Evolutionary conservation across 2,113 vertebrate species (phyloP).

Genomic region (Picathartes gymnocephalus): DNA sequence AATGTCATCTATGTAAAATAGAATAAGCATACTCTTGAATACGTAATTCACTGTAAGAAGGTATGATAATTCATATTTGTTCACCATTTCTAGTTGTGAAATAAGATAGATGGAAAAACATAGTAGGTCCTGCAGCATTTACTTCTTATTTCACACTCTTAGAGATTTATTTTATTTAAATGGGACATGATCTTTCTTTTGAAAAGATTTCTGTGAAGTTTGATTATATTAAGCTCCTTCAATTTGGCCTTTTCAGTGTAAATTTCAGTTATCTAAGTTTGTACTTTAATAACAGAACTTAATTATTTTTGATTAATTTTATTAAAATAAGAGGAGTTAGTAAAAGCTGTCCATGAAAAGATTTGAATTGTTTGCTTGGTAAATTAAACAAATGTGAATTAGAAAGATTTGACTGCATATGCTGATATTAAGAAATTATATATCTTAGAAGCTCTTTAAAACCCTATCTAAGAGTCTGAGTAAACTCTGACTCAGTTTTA

Average conservation of each 20-base stretch:
- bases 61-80: neutral
- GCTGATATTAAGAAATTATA: neutral
- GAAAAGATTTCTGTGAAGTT: neutral
- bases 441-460: neutral
- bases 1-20: neutral
- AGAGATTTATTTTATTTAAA: neutral
- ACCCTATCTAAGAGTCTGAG: neutral
- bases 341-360: neutral
- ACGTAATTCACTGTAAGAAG: neutral
- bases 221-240: neutral
- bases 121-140: neutral
- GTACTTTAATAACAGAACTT: neutral
- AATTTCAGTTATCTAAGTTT: neutral
- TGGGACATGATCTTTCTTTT: neutral
- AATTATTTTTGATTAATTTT: neutral
- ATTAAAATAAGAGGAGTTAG: neutral
- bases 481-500: constrained; percentile 57
- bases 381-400: neutral
- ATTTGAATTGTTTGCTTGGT: neutral
- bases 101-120: neutral
- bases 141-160: neutral
- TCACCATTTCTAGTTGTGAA: neutral
- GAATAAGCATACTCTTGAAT: neutral
- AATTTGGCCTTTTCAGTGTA: neutral
- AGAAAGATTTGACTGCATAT: neutral